Evolutionary conservation across 2,888 invertebrate genomes (phyloP), one percentile per base, ranked within the genome.

Genomic region (Galerucella nymphaeae): DNA sequence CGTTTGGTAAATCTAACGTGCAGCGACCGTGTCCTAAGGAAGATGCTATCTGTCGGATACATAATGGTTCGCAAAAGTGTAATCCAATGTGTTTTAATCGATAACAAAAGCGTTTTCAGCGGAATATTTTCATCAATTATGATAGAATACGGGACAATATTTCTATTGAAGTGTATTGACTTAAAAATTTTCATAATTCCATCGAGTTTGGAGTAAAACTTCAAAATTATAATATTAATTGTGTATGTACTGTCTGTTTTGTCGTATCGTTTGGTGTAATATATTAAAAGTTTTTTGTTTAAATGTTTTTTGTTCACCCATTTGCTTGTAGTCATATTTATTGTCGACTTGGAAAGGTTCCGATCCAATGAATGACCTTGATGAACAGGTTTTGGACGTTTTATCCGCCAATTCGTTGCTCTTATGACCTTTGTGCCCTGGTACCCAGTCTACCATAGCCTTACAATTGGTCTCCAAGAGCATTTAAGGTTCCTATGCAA

Each of bases 1-100:
- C 80, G 14, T 11, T 11, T 2, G 9, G 11, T 2, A 42, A 62
- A 42, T 18, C 41, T n/a, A 62, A 62, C 42, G 61, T n/a, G 10
- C 41, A 41, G 16, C 41, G 61, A 62, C 61, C 61, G 13, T 11
- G n/a, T 62, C 41, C 61, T 13, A 38, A 11, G n/a, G 61, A 18
- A 10, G 20, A 14, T 18, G 16, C 41, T 2, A 62, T 62, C 42
- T 62, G 61, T 62, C 38, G 41, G 8, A 62, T 62, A 11, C 61
- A 62, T 42, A 4, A 11, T 6, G 11, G 13, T 62, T 16, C 61
- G 11, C 14, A 10, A 11, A 62, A 62, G 16, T 62, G 61, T 11
- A 41, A n/a, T 8, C 16, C 61, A 0, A 16, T 42, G 16, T 62
- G 61, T 62, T 62, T 62, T 13, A 62, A 42, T 18, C n/a, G 61